Conservation (phyloP, 2,888 invertebrate genomes). For the Tetragonisca angustula region DNA sequence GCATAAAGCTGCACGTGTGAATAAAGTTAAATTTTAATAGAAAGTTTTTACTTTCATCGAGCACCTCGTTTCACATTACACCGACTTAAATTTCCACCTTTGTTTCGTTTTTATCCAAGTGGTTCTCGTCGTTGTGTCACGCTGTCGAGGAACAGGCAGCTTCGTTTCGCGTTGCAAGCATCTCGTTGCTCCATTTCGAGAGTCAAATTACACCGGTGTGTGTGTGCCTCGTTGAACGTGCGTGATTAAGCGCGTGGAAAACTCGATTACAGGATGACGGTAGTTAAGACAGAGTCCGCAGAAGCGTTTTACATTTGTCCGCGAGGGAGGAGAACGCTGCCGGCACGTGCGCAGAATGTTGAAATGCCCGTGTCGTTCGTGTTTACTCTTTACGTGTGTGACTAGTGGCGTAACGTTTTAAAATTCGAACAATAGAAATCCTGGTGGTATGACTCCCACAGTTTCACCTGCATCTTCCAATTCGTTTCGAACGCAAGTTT, state of each 20-base stretch:
- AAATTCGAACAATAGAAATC: too few species aligned
- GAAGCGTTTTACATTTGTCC: slow-evolving; percentile 20
- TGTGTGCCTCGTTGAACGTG: slow-evolving; percentile 21
- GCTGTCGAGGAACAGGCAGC: slow-evolving; percentile 23
- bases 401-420: too few species aligned
- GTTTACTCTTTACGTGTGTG: too few species aligned
- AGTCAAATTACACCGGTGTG: slow-evolving; percentile 31
- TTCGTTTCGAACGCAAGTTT: too few species aligned
- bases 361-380: neutral
- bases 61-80: neutral
- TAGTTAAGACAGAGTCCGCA: slow-evolving; percentile 17
- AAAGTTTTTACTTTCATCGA: neutral
- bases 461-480: too few species aligned
- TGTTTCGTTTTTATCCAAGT: slow-evolving; percentile 28
- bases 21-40: neutral
- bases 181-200: slow-evolving; percentile 40
- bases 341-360: neutral
- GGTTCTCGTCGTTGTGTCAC: slow-evolving; percentile 29
- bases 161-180: slow-evolving; percentile 33
- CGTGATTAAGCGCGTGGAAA: slow-evolving; percentile 38
- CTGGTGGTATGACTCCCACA: too few species aligned
- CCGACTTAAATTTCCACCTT: neutral
- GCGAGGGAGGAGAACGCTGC: neutral
- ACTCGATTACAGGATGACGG: slow-evolving; percentile 37
- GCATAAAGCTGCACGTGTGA: too few species aligned